Base-by-base conservation (phyloP, 2,888 invertebrate species). In the Cryptosula pallasiana region DNA sequence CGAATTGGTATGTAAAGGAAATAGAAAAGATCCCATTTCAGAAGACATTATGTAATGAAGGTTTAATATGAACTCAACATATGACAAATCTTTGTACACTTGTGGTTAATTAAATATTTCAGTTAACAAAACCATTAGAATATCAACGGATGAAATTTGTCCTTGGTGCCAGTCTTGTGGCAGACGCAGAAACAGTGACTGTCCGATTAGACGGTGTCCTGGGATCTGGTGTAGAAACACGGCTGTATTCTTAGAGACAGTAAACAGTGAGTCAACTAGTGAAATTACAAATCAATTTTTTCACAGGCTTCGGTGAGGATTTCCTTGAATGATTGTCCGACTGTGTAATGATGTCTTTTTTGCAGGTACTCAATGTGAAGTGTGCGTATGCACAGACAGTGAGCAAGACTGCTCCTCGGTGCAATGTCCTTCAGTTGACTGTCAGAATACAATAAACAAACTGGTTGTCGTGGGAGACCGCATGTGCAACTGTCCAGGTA, bases 401-500 rank as follows among this genome's bases (percentile, higher is more conserved):
- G n/a, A 63, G 5, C 63, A 63, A 32, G 63, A 63, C n/a, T 63
- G 63, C 63, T 63, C 63, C 5, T 2, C 27, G 3, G 3, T 63
- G 32, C 25, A 20, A 27, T 63, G 63, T n/a, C 63, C 63, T 27
- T 32, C 20, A n/a, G 27, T 27, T 13, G n/a, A 27, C 34, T 63
- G 63, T 63, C 2, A 20, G 13, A n/a, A 27, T 16, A 63, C 63
- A 13, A 27, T 34, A 3, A 9, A 16, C 5, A 27, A 32, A 2
- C 9, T n/a, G 29, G 63, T 63, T 25, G 32, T 63, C 5, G 32
- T 63, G 16, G 63, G 63, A 63, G 32, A 32, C 27, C 27, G 32
- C 27, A 27, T 63, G 9, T 63, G 63, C n/a, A n/a, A 63, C 29
- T 63, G 63, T 32, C 63, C 63, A 63, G 63, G 63, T 63, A 63